Conservation (phyloP, 2,113 vertebrate genomes). For the Microcebus murinus region DNA sequence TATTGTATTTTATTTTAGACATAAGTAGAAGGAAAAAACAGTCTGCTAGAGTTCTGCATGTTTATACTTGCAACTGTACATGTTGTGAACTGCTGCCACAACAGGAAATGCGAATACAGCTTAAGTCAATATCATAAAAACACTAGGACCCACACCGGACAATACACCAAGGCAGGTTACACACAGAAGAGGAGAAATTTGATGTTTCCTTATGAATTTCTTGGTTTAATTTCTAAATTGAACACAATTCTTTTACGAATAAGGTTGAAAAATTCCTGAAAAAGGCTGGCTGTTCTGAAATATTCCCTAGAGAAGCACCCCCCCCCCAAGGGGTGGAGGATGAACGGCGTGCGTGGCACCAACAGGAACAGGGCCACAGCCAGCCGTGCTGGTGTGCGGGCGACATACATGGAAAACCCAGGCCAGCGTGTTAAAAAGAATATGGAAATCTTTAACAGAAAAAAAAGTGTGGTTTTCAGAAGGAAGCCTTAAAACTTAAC, state of each 20-base stretch:
- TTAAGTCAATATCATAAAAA: not conserved
- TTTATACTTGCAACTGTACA: not conserved
- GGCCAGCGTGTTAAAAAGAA: not conserved
- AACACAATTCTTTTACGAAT: not conserved
- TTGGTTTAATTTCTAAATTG: not conserved
- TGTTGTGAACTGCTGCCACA: not conserved
- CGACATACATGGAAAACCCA: not conserved
- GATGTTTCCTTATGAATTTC: not conserved
- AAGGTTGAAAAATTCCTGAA: not conserved
- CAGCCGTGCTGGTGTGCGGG: rapidly evolving
- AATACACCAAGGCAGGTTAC: too few relatives aligned
- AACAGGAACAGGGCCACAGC: not conserved
- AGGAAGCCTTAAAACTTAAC: not conserved
- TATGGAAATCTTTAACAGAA: not conserved
- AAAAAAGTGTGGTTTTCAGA: not conserved
- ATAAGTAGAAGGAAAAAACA: not conserved
- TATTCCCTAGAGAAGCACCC: not conserved
- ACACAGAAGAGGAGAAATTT: not conserved
- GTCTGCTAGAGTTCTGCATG: not conserved
- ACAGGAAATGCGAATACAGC: not conserved
- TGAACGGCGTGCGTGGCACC: rapidly evolving
- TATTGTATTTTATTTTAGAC: not conserved
- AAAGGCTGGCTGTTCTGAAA: not conserved
- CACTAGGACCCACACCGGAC: not conserved
- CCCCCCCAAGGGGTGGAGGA: not conserved